Evolutionary conservation across 2,888 invertebrate genomes (phyloP).

Genomic region (Lepidocyrtoides sp.): DNA sequence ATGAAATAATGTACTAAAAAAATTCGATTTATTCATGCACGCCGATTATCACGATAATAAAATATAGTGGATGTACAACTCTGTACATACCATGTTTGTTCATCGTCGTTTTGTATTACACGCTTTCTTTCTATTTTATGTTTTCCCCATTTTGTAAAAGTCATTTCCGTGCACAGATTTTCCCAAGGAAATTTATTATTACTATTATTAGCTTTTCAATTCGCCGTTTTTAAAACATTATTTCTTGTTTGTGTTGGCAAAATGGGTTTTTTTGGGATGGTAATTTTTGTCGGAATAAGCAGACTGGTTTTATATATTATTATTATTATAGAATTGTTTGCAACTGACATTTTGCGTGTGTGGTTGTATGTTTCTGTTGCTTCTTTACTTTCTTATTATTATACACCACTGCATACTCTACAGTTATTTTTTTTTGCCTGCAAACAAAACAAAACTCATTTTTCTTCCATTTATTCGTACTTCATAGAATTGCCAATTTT

Average conservation of each 20-base stretch:
- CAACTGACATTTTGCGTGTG: constrained; percentile 75
- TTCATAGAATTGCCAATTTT: constrained; percentile 66
- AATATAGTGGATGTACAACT: no score
- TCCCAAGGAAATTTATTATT: constrained; percentile 45
- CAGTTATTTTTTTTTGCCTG: constrained; percentile 15
- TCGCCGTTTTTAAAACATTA: constrained; percentile 61
- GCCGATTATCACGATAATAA: neutral
- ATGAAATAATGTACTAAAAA: neutral
- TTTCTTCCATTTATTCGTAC: constrained; percentile 31
- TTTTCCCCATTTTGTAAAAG: neutral
- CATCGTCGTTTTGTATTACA: no score
- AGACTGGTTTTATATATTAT: constrained; percentile 53
- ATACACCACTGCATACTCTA: neutral
- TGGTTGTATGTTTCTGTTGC: constrained; percentile 21
- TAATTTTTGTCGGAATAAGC: constrained; percentile 27
- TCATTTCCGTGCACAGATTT: constrained; percentile 37
- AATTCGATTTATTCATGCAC: neutral
- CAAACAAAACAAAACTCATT: constrained; percentile 50
- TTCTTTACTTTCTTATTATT: constrained; percentile 28
- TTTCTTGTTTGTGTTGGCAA: constrained; percentile 9
- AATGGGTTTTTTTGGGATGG: constrained; percentile 52
- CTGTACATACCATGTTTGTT: no score
- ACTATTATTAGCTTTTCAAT: constrained; percentile 74
- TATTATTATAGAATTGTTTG: constrained; percentile 23
- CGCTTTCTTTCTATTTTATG: constrained; percentile 10